These are phyloP conservation scores for Theocolax elegans DNA, from an alignment of 1,140 invertebrate genomes.

Conservation along the genomic window DNA sequence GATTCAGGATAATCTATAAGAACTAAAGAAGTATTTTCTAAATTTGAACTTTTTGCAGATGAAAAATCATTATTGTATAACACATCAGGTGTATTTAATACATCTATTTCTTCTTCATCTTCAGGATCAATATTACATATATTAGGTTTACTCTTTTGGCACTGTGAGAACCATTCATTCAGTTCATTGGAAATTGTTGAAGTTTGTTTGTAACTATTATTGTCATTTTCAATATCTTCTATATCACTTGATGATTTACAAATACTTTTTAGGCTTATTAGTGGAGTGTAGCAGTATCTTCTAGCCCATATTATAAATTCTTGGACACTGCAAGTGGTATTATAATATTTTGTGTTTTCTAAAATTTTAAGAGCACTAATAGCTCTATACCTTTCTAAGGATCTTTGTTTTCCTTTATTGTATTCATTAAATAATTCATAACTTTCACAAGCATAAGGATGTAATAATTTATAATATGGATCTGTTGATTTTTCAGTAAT, in stretches of 20 bases:
- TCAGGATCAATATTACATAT: conserved; percentile 12
- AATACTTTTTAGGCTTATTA: conserved; percentile 39
- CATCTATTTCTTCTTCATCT: conserved; percentile 49
- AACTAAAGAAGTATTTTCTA: conserved; percentile 31
- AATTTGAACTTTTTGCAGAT: background rate
- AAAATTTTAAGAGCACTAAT: conserved; percentile 56
- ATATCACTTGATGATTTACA: conserved; percentile 51
- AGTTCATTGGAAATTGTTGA: conserved; percentile 25
- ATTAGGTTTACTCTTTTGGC: background rate
- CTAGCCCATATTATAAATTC: conserved; percentile 69
- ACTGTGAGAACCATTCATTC: conserved; percentile 22
- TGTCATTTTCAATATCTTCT: conserved; percentile 32
- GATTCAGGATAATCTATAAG: conserved; percentile 51
- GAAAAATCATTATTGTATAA: conserved; percentile 21
- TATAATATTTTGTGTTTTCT: conserved; percentile 50
- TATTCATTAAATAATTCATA: conserved; percentile 65
- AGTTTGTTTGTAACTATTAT: conserved; percentile 29
- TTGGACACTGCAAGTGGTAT: conserved; percentile 65
- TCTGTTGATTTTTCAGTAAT: conserved; percentile 57
- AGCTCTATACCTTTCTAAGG: conserved; percentile 68
- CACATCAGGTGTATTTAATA: conserved; percentile 26
- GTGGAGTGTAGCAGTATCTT: conserved; percentile 64
- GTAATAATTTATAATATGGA: conserved; percentile 59
- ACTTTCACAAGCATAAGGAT: conserved; percentile 66
- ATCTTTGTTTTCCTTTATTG: conserved; percentile 67